Evolutionary conservation across 2,797 vertebrate genomes (phyloP).

Genomic region (Pseudotriccus pelzelni): DNA sequence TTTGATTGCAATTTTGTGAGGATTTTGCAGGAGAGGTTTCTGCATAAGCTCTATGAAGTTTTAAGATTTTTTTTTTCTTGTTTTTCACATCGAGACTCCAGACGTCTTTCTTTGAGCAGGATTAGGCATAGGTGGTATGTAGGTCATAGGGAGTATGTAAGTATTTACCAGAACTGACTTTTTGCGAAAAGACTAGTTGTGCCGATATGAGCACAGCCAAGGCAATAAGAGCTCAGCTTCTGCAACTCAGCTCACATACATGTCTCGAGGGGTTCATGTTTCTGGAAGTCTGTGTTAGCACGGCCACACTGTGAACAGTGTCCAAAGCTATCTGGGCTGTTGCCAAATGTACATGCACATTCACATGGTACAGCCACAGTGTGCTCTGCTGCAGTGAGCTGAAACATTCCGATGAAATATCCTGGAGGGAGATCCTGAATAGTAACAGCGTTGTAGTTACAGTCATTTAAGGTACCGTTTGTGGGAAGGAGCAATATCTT

Average conservation of each 20-base stretch:
- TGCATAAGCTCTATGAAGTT: neutral
- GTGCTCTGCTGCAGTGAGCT: neutral
- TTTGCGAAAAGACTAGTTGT: neutral
- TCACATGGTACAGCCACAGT: neutral
- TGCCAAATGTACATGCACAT: neutral
- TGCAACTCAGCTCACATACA: neutral
- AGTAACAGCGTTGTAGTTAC: neutral
- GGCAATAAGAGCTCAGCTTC: neutral
- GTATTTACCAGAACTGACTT: neutral
- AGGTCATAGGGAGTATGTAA: neutral
- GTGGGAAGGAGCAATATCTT: neutral
- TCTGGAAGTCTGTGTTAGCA: neutral
- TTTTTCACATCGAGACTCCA: neutral
- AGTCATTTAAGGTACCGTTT: neutral
- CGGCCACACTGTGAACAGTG: rapidly evolving
- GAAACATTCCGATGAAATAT: neutral
- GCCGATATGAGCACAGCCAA: neutral
- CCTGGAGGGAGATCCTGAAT: neutral
- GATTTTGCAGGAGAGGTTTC: neutral
- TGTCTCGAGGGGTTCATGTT: neutral
- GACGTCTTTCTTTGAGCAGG: neutral
- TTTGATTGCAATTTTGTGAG: neutral
- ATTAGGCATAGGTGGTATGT: neutral
- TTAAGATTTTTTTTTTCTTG: neutral
- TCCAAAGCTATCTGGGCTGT: neutral